Base-by-base conservation (phyloP, 2,888 invertebrate genomes). In the Drosophila seclusa region DNA sequence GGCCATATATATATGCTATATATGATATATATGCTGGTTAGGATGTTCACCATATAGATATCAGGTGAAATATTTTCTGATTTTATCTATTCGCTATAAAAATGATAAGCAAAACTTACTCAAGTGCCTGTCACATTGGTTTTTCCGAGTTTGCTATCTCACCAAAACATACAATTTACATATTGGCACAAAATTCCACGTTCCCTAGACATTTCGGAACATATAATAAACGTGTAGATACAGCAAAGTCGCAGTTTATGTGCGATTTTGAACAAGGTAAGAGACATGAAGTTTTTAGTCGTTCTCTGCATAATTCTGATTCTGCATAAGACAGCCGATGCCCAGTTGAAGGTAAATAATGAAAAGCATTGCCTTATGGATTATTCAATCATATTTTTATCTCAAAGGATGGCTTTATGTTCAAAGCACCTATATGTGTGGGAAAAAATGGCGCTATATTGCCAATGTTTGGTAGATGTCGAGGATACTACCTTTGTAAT, bases 401-500 rank as follows among this genome's bases (percentile, higher is more conserved):
- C 0, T 42, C 31, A 10, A 45, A 85, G 88, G 69, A 74, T 45
- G 80, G 73, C 16, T 68, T 73, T 8, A 67, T 54, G 13, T 76
- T 85, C 36, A 80, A 82, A 53, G 71, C 86, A 1, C 34, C 82
- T 0, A 65, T 81, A 4, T 90, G 90, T 53, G 61, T 78, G 4
- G 82, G 83, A 5, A 85, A 85, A 58, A 73, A 91, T 68, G 90
- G 87, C 2, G 75, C 68, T 8, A 60, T 91, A 1, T 68, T 91
- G n/a, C 86, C 90, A 8, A 87, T 90, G 70, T 76, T 80, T 29
- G 87, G 85, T 16, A 85, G 81, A 5, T 92, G 92, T 52, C 69
- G 65, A 2, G 86, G 83, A 11, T 92, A 87, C 34, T 84, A 87
- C 21, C 71, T 91, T 7, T 92, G 92, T 36, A 73, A 82, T 6